These are phyloP conservation scores for Mycetomoellerius zeteki DNA, from an alignment of 1,140 invertebrate species.

Conservation along the genomic window DNA sequence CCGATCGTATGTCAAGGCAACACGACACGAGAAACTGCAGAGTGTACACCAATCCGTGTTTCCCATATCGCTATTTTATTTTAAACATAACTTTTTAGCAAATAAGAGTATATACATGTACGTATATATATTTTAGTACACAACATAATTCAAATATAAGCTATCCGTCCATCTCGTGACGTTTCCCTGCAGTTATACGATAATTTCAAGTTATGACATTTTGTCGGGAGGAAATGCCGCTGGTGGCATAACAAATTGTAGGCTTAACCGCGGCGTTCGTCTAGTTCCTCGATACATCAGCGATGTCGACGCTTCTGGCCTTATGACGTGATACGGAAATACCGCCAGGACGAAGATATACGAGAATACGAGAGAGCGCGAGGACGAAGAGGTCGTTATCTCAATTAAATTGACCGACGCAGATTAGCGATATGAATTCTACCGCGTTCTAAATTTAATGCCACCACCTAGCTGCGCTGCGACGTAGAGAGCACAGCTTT, in stretches of 20 bases:
- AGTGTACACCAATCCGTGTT: neutral
- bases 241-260: slow-evolving; percentile 34
- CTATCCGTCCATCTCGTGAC: neutral
- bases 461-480: neutral
- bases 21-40: neutral
- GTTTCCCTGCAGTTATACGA: neutral
- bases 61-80: neutral
- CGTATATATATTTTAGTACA: neutral
- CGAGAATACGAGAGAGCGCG: neutral
- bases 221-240: neutral
- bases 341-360: slow-evolving; percentile 7
- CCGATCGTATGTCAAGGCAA: slow-evolving; percentile 17
- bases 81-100: slow-evolving; percentile 4
- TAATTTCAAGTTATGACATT: slow-evolving; percentile 36
- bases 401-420: slow-evolving; percentile 70
- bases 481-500: slow-evolving; percentile 2
- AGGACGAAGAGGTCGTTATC: slow-evolving; percentile 24
- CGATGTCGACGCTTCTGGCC: neutral
- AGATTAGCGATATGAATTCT: slow-evolving; percentile 70
- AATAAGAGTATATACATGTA: too few species aligned
- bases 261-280: slow-evolving; percentile 19
- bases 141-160: neutral
- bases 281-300: slow-evolving; percentile 41
- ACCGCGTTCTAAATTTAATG: slow-evolving; percentile 70
- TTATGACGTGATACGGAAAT: slow-evolving; percentile 36